Conservation (phyloP, 1,140 invertebrate species). For the Carposina sasakii region DNA sequence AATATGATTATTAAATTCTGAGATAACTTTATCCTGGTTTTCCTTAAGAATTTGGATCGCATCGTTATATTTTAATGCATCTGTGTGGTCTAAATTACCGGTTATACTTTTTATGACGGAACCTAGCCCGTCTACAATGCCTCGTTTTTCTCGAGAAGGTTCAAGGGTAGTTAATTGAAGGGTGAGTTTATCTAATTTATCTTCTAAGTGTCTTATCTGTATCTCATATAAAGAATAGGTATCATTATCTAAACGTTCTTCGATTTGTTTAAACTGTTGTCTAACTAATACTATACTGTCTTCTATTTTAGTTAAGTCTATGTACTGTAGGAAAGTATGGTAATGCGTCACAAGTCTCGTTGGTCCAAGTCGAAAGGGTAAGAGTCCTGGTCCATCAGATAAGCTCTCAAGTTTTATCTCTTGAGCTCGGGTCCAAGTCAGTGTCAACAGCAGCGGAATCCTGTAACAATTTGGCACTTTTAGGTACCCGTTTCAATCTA, state of each 20-base stretch:
- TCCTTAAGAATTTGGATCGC: too few relatives aligned
- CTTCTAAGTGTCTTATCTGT: conserved; percentile 11
- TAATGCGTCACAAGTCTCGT: conserved; percentile 14
- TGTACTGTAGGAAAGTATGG: conserved; percentile 18
- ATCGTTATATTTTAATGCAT: too few relatives aligned
- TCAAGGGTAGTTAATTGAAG: too few relatives aligned
- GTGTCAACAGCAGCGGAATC: conserved; percentile 10
- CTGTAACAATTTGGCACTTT: conserved; percentile 20
- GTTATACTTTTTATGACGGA: too few relatives aligned
- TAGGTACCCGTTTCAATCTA: conserved; percentile 21
- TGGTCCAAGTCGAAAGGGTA: conserved; percentile 15
- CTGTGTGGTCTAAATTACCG: too few relatives aligned
- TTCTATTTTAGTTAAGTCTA: conserved; percentile 9
- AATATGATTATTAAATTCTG: too few relatives aligned
- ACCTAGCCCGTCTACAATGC: too few relatives aligned
- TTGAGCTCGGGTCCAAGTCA: too few relatives aligned
- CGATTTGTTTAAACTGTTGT: conserved; percentile 5
- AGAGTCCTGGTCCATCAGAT: conserved; percentile 12
- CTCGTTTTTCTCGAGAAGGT: too few relatives aligned
- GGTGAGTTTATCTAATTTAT: conserved; percentile 9
- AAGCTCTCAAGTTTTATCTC: too few relatives aligned
- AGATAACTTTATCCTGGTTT: too few relatives aligned
- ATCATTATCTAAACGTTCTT: conserved; percentile 12
- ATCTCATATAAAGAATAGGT: conserved; percentile 15
- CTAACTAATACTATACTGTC: conserved; percentile 7